Percentiles rank a stretch among this genome's conserved stretches.
These are phyloP conservation scores for Ormia ochracea DNA, from an alignment of 2,888 invertebrate species.

Conservation along the genomic window DNA sequence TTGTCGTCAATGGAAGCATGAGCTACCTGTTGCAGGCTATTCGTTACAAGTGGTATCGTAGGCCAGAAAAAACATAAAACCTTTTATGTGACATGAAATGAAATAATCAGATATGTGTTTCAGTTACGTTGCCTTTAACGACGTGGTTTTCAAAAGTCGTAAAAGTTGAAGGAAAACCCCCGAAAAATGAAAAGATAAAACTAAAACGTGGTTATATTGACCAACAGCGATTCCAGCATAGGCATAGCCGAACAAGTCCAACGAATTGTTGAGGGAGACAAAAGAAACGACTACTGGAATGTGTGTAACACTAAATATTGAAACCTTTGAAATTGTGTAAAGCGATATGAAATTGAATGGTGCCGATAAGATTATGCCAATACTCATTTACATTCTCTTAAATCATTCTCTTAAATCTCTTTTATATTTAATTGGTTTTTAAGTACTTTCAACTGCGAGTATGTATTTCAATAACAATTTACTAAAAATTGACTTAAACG, in stretches of 20 bases:
- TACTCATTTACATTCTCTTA: neutral
- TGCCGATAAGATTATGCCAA: neutral
- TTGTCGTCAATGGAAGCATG: neutral
- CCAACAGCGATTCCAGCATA: neutral
- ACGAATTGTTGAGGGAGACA: neutral
- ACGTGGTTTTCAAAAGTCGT: neutral
- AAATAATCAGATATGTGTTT: constrained; percentile 1
- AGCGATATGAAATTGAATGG: neutral
- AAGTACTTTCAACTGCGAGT: too few species aligned
- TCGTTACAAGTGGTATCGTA: neutral
- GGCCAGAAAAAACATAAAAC: neutral
- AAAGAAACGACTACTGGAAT: neutral
- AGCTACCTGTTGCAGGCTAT: constrained; percentile 11
- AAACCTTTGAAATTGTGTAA: neutral
- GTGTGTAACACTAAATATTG: neutral
- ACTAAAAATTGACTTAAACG: neutral
- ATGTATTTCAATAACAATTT: constrained; percentile 22
- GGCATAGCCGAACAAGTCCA: neutral
- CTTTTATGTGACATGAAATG: constrained; percentile 39
- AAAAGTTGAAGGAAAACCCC: neutral
- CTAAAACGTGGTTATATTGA: constrained; percentile 10
- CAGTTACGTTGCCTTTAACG: neutral
- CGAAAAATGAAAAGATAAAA: neutral
- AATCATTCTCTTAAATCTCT: neutral
- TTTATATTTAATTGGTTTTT: neutral